Base-by-base conservation (phyloP, 2,888 invertebrate species). In the Patella ulyssiponensis region DNA sequence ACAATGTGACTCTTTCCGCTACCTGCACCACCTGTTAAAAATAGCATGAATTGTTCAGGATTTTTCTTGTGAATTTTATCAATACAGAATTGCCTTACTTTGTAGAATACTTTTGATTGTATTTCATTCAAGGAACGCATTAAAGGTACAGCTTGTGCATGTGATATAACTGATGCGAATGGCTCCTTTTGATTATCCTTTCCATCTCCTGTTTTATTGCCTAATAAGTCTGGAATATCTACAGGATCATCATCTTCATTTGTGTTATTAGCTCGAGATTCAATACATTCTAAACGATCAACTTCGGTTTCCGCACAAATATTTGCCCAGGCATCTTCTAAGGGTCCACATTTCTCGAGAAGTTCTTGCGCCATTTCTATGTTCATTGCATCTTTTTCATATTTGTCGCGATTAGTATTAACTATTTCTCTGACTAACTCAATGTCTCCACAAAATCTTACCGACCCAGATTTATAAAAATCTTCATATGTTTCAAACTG, bases 281-380 rank as follows among this genome's bases (percentile, higher is more conserved):
- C 23, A 17, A 14, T 27, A 15, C 78, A 44, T 17, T n/a, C 52
- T 51, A 51, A 51, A 17, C 75, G 15, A 12, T 53, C 75, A 15
- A 17, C 15, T 71, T 71, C 75, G 0, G 71, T 33, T 33, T 75
- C 71, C 23, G 75, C 20, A 12, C n/a, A 69, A 15, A 75, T 44
- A 23, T 71, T 20, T 11, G 75, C n/a, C 75, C 75, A 75, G 12
- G 75, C 71, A 75, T 75, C 75, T 52, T 69, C 54, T 44, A 56
- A 69, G 76, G 79, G 51, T 79, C 78, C 76, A 84, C 84, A 12
- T 81, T 80, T 27, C 84, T 83, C 74, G 7, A 71, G 53, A 23
- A 75, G 11, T 9, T 75, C 53, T 52, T 71, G 20, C 0, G 70
- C 75, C 9, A 9, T 64, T 9, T 64, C 33, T 3, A 64, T n/a